Evolutionary conservation across 2,113 vertebrate species (phyloP).

Genomic region (Sinocyclocheilus anophthalmus): DNA sequence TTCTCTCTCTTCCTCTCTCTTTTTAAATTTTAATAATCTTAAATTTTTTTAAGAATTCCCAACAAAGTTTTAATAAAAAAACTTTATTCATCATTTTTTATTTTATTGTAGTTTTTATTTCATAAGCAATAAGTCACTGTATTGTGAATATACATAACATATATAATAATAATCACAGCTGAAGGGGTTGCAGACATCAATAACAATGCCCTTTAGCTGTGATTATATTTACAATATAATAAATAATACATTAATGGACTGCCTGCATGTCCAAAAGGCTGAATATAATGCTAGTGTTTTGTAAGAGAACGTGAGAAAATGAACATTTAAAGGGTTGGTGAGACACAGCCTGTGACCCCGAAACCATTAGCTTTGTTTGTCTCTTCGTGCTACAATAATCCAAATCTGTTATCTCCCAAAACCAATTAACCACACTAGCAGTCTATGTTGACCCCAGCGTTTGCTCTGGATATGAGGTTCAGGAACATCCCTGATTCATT

Average conservation of each 20-base stretch:
- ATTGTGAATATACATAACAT: neutral
- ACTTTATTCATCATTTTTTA: too few relatives aligned
- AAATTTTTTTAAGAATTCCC: too few relatives aligned
- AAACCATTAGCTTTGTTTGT: slow-evolving; percentile 72
- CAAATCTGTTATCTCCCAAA: slow-evolving; percentile 78
- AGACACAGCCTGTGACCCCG: slow-evolving; percentile 61
- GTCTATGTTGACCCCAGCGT: slow-evolving; percentile 77
- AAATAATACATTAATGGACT: neutral
- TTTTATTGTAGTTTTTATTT: too few relatives aligned
- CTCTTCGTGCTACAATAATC: slow-evolving; percentile 67
- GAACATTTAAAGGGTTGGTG: neutral
- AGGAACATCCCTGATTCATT: slow-evolving; percentile 71
- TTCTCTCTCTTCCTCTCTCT: too few relatives aligned
- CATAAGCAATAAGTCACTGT: too few relatives aligned
- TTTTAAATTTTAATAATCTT: too few relatives aligned
- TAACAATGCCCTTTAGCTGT: neutral
- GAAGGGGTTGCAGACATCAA: neutral
- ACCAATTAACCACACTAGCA: slow-evolving; percentile 78
- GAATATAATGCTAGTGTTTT: neutral
- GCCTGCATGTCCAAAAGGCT: neutral
- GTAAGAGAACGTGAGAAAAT: neutral
- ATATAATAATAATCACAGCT: neutral
- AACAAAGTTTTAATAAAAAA: too few relatives aligned
- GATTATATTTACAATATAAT: neutral
- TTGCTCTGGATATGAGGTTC: slow-evolving; percentile 68